phyloP scores from a whole-genome alignment of 2,797 vertebrate species.

The Nannoperca obscura region DNA sequence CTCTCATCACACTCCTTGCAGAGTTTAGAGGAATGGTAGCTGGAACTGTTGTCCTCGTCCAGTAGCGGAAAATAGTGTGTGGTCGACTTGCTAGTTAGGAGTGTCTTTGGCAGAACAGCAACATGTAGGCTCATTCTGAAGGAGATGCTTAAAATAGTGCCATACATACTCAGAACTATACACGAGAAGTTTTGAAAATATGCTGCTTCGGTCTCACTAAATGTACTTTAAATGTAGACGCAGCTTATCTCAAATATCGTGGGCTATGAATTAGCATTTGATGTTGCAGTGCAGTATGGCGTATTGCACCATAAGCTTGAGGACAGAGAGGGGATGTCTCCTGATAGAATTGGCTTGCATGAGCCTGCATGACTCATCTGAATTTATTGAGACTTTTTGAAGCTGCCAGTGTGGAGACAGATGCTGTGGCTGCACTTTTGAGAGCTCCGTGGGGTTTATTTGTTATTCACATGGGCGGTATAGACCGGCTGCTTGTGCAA shows the following conservation, averaged over 20 bases:
- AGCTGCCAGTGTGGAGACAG: constrained; percentile 53
- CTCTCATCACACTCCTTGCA: constrained; percentile 45
- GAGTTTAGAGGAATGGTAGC: constrained; percentile 34
- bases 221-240: not conserved
- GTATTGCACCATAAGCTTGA: constrained; percentile 53
- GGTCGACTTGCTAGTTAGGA: not conserved
- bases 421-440: constrained; percentile 70
- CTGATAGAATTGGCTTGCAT: constrained; percentile 37
- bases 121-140: constrained; percentile 3
- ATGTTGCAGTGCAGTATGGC: constrained; percentile 44
- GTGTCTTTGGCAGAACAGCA: not conserved
- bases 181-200: not conserved
- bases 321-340: constrained; percentile 35
- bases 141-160: not conserved
- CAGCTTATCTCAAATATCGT: constrained; percentile 12
- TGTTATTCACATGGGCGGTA: constrained; percentile 53
- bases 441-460: constrained; percentile 50
- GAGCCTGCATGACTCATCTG: constrained; percentile 67
- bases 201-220: not conserved
- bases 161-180: not conserved
- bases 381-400: constrained; percentile 65
- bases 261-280: constrained; percentile 27
- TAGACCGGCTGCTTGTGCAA: constrained; percentile 34
- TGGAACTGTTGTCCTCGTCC: constrained; percentile 11
- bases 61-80: constrained; percentile 22